These are phyloP conservation scores for Siphonodentalium dalli DNA, from an alignment of 2,888 invertebrate genomes.

Conservation along the genomic window DNA sequence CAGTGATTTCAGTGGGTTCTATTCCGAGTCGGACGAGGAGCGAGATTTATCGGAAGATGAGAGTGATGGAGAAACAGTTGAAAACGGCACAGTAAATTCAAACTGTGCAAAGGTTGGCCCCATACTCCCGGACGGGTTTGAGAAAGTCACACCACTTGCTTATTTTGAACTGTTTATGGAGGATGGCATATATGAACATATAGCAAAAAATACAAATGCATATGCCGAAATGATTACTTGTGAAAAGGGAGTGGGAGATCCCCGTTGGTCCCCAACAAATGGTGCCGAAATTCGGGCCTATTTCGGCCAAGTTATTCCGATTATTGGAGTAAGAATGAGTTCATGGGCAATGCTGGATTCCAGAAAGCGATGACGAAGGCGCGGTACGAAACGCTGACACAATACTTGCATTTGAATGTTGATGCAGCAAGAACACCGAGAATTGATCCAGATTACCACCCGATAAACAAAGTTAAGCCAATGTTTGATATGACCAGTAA, in stretches of 20 bases:
- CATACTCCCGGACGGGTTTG: too few species aligned
- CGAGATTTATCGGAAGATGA: too few species aligned
- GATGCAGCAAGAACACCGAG: not conserved
- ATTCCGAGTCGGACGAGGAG: too few species aligned
- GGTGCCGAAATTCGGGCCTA: not conserved
- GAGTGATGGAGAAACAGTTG: too few species aligned
- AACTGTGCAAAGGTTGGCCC: too few species aligned
- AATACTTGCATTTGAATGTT: not conserved
- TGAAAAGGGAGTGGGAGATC: not conserved
- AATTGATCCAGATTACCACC: not conserved
- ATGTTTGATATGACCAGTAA: constrained; percentile 1
- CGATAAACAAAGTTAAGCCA: constrained; percentile 1
- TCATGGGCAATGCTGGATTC: not conserved
- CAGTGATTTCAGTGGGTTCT: too few species aligned
- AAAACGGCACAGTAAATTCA: too few species aligned
- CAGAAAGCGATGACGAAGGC: not conserved
- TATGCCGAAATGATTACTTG: not conserved
- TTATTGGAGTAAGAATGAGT: not conserved
- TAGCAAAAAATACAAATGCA: not conserved
- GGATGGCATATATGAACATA: not conserved
- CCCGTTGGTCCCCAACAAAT: too few species aligned
- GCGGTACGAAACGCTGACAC: not conserved
- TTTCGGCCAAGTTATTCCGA: not conserved
- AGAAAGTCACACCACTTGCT: too few species aligned
- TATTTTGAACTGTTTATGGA: not conserved